Percentiles rank a stretch among this genome's conserved stretches.
Evolutionary conservation across 2,888 invertebrate genomes (phyloP).

Genomic region (Erebia ligea): DNA sequence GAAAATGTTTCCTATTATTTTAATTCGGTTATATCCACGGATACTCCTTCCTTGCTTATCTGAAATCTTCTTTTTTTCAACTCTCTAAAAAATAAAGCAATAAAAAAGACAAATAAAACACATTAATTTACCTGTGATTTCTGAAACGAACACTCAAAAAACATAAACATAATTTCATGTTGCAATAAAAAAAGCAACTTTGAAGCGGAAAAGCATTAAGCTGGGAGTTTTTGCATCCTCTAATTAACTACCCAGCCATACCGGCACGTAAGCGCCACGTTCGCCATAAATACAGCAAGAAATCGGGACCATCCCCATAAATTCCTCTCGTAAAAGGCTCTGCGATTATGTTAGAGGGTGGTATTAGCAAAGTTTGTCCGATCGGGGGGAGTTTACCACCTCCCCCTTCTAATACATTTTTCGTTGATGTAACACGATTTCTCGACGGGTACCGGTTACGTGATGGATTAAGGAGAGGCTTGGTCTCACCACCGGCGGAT

Average conservation of each 20-base stretch:
- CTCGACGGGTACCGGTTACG: constrained; percentile 82
- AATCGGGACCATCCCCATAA: constrained; percentile 82
- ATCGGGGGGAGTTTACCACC: constrained; percentile 66
- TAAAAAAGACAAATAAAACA: background rate
- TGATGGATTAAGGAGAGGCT: constrained; percentile 81
- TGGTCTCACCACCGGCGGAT: constrained; percentile 76
- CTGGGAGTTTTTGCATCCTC: constrained; percentile 63
- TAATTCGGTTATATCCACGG: background rate
- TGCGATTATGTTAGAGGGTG: constrained; percentile 83
- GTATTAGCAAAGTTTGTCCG: constrained; percentile 84
- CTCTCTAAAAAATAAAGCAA: background rate
- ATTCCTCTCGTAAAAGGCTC: constrained; percentile 83
- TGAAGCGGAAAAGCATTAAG: constrained; percentile 33
- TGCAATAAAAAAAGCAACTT: constrained; percentile 27
- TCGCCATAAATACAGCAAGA: constrained; percentile 80
- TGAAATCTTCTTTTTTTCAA: too few relatives aligned
- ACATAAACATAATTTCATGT: constrained; percentile 26
- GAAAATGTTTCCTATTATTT: background rate
- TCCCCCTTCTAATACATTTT: constrained; percentile 82
- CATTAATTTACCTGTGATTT: background rate
- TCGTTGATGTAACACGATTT: constrained; percentile 85
- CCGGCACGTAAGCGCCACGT: constrained; percentile 75
- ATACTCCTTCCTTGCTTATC: background rate
- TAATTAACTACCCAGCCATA: constrained; percentile 74
- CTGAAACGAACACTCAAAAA: constrained; percentile 12